Base-by-base conservation (phyloP, 2,888 invertebrate genomes). In the Tachina lurida region DNA sequence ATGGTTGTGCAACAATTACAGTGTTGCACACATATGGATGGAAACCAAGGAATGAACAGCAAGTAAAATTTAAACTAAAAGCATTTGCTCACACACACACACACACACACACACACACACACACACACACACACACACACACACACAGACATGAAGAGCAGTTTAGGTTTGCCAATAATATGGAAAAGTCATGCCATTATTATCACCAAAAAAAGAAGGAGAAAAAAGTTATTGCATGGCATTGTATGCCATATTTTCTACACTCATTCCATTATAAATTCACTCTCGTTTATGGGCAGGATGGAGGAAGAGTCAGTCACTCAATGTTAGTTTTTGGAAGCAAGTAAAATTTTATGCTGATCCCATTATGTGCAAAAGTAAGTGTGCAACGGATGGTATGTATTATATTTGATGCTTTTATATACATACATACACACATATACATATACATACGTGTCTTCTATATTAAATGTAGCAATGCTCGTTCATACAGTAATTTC, bases 151-250 rank as follows among this genome's bases (percentile, higher is more conserved):
- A 22, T 22, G 2, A 63, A 12, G 15, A 31, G 13, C 31, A 47
- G n/a, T 62, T 75, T 62, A 41, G 75, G 70, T 19, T 70, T 82
- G 62, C 71, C 70, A 76, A 71, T 76, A 76, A 56, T 62, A 76
- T 31, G 43, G 1, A 39, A 63, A 65, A 76, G 68, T 39, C 68
- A 83, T 77, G 56, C 47, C 62, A 79, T 78, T 52, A 60, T 43
- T 60, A 78, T 12, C 67, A 68, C 31, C 39, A 60, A 7, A 19
- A 74, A 8, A 41, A 56, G 13, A 49, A 31, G 4, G 5, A 5
- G 31, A 31, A 31, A 49, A 10, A 19, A 17, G 19, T n/a, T 39
- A 13, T 62, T 31, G 41, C 39, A 65, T 39, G 31, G 56, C 12
- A 60, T 41, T 54, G 39, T 19, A 68, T 75, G 54, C 43, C 68